Percentiles rank a stretch among this genome's conserved stretches.
Conservation (phyloP, 2,888 invertebrate species). For the Gibbula magus region DNA sequence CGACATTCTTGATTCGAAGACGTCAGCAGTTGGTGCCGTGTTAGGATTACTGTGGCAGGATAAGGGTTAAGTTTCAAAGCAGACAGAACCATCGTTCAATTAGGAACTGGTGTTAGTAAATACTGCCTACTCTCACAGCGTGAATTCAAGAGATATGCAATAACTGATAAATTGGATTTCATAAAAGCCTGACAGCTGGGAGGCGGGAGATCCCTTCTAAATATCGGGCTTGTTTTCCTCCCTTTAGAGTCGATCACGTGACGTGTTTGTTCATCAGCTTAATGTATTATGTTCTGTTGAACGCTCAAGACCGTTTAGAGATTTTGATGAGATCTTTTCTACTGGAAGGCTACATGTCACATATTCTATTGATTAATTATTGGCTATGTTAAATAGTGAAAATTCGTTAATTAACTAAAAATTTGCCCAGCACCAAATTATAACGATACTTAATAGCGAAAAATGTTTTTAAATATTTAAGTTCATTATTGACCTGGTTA, state of each 20-base stretch:
- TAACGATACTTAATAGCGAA: no score
- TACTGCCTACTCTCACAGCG: not conserved
- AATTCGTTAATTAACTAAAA: not conserved
- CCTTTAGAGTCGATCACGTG: not conserved
- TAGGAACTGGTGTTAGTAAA: not conserved
- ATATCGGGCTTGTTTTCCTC: constrained; percentile 1
- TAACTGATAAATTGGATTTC: constrained; percentile 16
- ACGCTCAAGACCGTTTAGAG: constrained; percentile 11
- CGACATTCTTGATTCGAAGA: no score
- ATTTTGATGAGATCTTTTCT: constrained; percentile 9
- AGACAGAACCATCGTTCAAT: not conserved
- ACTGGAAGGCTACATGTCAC: not conserved
- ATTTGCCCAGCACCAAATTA: no score
- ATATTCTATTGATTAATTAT: constrained; percentile 15
- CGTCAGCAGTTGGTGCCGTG: no score
- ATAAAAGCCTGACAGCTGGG: constrained; percentile 1
- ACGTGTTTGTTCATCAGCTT: constrained; percentile 13
- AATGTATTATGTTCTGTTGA: not conserved
- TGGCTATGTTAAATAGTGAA: not conserved
- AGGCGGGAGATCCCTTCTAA: not conserved
- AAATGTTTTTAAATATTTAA: no score
- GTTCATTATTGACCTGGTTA: no score
- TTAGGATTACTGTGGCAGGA: no score
- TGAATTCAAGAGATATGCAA: constrained; percentile 10
- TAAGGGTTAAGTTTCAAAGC: not conserved